Conservation (phyloP, 2,888 invertebrate species). For the Melanotus villosus region DNA sequence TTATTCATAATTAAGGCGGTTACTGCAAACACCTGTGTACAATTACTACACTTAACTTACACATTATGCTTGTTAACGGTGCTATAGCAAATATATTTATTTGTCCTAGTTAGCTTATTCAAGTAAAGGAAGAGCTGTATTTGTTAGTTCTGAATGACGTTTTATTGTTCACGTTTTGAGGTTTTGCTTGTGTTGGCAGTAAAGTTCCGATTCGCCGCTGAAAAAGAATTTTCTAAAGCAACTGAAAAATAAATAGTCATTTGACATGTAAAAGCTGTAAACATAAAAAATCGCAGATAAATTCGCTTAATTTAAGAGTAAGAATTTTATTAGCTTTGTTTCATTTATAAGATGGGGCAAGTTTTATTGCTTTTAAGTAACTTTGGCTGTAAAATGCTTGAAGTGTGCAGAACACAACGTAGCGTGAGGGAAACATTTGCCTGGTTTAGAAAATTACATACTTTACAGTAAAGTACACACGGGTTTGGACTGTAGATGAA, state of each 20-base stretch:
- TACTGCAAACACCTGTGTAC: constrained; percentile 50
- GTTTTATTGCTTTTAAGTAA: constrained; percentile 23
- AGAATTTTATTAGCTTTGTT: constrained; percentile 13
- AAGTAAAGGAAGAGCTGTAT: neutral
- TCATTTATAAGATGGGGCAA: constrained; percentile 2
- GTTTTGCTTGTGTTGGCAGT: neutral
- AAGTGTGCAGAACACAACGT: neutral
- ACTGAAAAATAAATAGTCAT: neutral
- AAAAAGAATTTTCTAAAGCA: no score
- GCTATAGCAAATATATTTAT: constrained; percentile 30
- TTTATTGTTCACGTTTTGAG: neutral
- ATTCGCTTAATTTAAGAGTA: constrained; percentile 5
- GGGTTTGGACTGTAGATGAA: constrained; percentile 9
- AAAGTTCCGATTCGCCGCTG: neutral
- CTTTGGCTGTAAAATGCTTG: constrained; percentile 6
- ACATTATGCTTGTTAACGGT: constrained; percentile 45
- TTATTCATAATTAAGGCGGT: constrained; percentile 50
- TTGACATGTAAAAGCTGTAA: neutral
- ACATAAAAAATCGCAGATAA: constrained; percentile 5
- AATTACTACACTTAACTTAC: constrained; percentile 48
- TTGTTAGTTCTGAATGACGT: neutral
- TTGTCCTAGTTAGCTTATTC: constrained; percentile 12
- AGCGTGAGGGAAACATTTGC: constrained; percentile 14
- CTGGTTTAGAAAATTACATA: constrained; percentile 9
- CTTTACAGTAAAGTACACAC: constrained; percentile 12